A percentile compares a stretch with the other conserved stretches of the same genome.
These are phyloP conservation scores for Zele albiditarsus DNA, from an alignment of 2,888 invertebrate genomes.

Conservation along the genomic window DNA sequence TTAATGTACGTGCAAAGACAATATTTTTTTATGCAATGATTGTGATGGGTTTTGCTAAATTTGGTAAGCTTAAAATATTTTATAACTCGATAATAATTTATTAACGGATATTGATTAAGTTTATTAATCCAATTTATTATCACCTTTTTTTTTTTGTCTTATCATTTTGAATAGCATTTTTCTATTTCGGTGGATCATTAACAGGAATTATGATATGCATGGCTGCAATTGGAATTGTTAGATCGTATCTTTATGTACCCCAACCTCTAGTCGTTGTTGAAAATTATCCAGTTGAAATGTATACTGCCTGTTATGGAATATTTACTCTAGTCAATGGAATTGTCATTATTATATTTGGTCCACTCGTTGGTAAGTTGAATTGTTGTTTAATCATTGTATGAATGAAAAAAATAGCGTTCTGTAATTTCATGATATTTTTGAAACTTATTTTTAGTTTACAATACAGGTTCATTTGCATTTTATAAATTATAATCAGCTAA, in stretches of 20 bases:
- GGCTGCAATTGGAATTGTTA: constrained; percentile 79
- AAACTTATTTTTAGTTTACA: too few relatives aligned
- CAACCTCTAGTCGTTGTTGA: constrained; percentile 83
- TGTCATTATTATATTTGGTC: constrained; percentile 80
- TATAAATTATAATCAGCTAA: too few relatives aligned
- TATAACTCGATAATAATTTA: too few relatives aligned
- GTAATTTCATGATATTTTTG: constrained; percentile 52
- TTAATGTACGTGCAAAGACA: constrained; percentile 78
- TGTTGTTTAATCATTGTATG: constrained; percentile 37
- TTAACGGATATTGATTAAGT: too few relatives aligned
- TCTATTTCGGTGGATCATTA: constrained; percentile 75
- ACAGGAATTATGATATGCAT: constrained; percentile 77
- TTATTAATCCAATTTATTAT: neutral
- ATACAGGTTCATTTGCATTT: too few relatives aligned
- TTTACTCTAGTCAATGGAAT: constrained; percentile 83
- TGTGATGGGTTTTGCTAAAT: constrained; percentile 79
- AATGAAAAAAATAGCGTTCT: neutral
- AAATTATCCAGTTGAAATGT: constrained; percentile 79
- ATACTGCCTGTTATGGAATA: constrained; percentile 83
- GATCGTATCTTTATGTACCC: constrained; percentile 82
- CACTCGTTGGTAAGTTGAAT: constrained; percentile 76
- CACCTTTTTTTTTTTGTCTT: neutral
- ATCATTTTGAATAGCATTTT: constrained; percentile 74
- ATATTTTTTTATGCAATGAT: constrained; percentile 81
- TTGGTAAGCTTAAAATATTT: constrained; percentile 73